These are phyloP conservation scores for Saimiri boliviensis DNA, from an alignment of 2,113 vertebrate species.

Conservation along the genomic window DNA sequence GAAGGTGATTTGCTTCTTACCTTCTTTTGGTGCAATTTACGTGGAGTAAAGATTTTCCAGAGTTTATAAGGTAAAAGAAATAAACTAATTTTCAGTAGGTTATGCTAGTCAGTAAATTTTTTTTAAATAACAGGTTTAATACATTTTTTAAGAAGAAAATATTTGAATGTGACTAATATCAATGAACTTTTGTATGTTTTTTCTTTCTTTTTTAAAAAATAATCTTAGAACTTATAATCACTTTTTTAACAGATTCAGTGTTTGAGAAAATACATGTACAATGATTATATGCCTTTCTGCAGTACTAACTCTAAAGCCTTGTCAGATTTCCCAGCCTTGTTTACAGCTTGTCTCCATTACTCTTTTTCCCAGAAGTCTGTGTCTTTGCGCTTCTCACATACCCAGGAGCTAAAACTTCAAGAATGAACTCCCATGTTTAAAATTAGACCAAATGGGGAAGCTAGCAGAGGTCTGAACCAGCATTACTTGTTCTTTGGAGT, in stretches of 20 bases:
- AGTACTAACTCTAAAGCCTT: not conserved
- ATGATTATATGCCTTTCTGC: not conserved
- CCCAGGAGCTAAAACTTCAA: not conserved
- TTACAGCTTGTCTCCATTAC: not conserved
- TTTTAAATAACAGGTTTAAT: conserved; percentile 23
- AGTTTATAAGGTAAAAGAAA: not conserved
- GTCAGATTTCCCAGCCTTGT: not conserved
- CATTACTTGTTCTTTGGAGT: not conserved
- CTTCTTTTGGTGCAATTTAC: not conserved
- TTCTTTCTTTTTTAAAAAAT: not conserved
- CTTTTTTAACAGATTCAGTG: not conserved
- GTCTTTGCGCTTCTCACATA: not conserved
- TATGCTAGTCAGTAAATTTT: not conserved
- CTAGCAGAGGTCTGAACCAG: not conserved
- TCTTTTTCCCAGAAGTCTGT: not conserved
- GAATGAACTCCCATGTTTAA: not conserved
- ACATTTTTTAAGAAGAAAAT: not conserved
- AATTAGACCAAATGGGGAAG: not conserved
- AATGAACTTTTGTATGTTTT: not conserved
- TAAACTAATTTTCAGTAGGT: not conserved
- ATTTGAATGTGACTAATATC: not conserved
- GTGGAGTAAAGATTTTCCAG: not conserved
- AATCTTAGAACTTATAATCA: conserved; percentile 8
- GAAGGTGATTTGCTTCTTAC: not conserved
- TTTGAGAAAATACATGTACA: not conserved